These are phyloP conservation scores for Gila robusta DNA, from an alignment of 2,797 vertebrate species.

Conservation along the genomic window DNA sequence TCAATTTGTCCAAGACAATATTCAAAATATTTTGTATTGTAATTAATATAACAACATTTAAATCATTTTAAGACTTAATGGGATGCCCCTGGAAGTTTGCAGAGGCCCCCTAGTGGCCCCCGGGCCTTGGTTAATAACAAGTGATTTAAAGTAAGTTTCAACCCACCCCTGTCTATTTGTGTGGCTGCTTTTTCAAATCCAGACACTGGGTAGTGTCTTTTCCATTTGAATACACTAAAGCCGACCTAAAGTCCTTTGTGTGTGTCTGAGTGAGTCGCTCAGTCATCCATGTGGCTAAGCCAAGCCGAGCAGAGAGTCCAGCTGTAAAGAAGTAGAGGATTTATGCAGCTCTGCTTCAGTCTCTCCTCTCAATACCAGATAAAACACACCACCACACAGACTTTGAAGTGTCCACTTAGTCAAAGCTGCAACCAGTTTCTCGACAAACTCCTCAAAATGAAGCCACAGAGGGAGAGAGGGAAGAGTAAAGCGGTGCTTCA, in stretches of 20 bases:
- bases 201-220: constrained; percentile 45
- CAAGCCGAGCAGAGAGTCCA: constrained; percentile 50
- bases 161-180: not conserved
- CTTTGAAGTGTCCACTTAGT: constrained; percentile 73
- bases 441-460: constrained; percentile 59
- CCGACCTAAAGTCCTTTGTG: constrained; percentile 54
- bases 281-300: constrained; percentile 59
- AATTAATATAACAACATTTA: not conserved
- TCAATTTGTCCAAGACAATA: not conserved
- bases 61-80: not conserved
- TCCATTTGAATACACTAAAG: constrained; percentile 54
- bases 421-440: constrained; percentile 63
- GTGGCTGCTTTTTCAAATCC: constrained; percentile 50
- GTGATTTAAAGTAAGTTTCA: constrained; percentile 9
- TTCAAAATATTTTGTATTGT: not conserved
- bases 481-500: constrained; percentile 64
- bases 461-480: constrained; percentile 42
- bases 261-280: constrained; percentile 52
- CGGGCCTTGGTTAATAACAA: not conserved
- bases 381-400: constrained; percentile 71
- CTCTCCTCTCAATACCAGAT: constrained; percentile 74
- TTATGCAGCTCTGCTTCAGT: constrained; percentile 74
- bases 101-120: not conserved
- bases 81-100: not conserved
- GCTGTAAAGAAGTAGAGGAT: constrained; percentile 66